Evolutionary conservation across 2,797 vertebrate genomes (phyloP).

Genomic region (Siniperca undulata): DNA sequence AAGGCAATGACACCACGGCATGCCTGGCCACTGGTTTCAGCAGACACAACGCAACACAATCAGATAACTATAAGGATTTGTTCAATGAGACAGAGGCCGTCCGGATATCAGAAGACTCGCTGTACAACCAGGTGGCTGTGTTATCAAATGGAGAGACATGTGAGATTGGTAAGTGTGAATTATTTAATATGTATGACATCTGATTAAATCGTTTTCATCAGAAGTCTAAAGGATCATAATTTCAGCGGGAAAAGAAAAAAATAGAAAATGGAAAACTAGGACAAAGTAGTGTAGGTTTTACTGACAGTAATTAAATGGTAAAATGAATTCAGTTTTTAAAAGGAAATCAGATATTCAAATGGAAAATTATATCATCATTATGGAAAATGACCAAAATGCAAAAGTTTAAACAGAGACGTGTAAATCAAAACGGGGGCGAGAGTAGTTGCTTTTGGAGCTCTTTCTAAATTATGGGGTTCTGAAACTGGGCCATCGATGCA

Average conservation of each 20-base stretch:
- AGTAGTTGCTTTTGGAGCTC: no score
- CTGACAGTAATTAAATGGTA: no score
- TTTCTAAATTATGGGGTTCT: no score
- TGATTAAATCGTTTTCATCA: not conserved
- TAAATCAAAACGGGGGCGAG: no score
- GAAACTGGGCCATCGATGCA: no score
- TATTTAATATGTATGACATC: not conserved
- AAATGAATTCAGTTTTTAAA: not conserved
- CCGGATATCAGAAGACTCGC: accelerated
- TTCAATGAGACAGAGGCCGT: accelerated
- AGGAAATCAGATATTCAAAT: not conserved
- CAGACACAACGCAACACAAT: accelerated
- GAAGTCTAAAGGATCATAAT: no score
- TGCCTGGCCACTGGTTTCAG: conserved; percentile 81
- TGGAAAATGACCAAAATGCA: not conserved
- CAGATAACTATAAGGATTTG: accelerated
- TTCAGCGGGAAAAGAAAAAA: no score
- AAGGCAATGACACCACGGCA: accelerated
- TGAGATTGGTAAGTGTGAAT: accelerated
- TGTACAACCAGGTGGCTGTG: conserved; percentile 63
- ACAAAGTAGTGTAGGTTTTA: no score
- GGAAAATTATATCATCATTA: not conserved
- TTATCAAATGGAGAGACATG: accelerated
- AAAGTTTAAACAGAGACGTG: no score
- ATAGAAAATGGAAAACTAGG: no score